These are phyloP conservation scores for Pachyrhynchus sulphureomaculatus DNA, from an alignment of 1,140 invertebrate species.

Conservation along the genomic window DNA sequence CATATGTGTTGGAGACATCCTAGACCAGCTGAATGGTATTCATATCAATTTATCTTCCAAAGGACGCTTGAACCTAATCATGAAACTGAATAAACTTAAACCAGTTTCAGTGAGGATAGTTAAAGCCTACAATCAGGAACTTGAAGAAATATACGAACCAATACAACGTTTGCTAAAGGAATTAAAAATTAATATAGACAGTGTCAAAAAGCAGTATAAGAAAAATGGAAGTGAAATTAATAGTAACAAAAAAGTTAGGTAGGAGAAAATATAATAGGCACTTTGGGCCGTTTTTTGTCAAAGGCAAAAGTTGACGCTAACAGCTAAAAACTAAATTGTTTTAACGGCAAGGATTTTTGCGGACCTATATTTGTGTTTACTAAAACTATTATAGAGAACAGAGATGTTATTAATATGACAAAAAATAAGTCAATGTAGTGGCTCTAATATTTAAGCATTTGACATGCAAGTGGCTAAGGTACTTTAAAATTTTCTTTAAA, in stretches of 20 bases:
- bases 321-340: too few relatives aligned
- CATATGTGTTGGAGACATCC: conserved; percentile 61
- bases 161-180: conserved; percentile 14
- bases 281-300: too few relatives aligned
- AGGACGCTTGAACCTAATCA: conserved; percentile 56
- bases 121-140: conserved; percentile 55
- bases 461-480: too few relatives aligned
- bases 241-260: background rate
- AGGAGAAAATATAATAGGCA: too few relatives aligned
- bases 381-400: too few relatives aligned
- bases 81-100: conserved; percentile 54
- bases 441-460: too few relatives aligned
- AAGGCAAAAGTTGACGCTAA: too few relatives aligned
- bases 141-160: conserved; percentile 23
- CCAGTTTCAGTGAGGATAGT: conserved; percentile 59
- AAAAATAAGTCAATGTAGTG: too few relatives aligned
- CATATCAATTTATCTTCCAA: conserved; percentile 53
- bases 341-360: too few relatives aligned
- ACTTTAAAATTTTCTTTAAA: too few relatives aligned
- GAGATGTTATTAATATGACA: too few relatives aligned
- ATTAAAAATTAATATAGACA: conserved; percentile 23
- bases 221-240: conserved; percentile 8
- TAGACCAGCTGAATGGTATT: conserved; percentile 64
- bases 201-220: conserved; percentile 18
- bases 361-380: too few relatives aligned